Evolutionary conservation across 2,113 vertebrate species (phyloP).

Genomic region (Chaetodon trifascialis): DNA sequence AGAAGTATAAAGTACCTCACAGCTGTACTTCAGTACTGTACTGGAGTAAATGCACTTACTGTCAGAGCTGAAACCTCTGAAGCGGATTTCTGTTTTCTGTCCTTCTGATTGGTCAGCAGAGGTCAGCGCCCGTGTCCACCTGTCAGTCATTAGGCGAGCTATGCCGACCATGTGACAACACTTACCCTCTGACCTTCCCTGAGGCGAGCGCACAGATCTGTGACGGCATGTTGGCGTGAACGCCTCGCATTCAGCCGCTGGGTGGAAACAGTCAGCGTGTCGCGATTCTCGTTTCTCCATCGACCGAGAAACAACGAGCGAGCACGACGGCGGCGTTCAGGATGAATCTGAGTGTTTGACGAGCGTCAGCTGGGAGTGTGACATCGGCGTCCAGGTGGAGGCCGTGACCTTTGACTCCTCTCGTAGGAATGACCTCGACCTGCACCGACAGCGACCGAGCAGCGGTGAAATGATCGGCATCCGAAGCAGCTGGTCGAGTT

Average conservation of each 20-base stretch:
- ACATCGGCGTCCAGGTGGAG: constrained; percentile 54
- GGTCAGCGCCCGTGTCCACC: constrained; percentile 48
- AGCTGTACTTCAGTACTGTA: too few species aligned
- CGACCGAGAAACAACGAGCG: not conserved
- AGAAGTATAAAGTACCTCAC: too few species aligned
- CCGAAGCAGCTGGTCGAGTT: not conserved
- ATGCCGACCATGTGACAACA: constrained; percentile 74
- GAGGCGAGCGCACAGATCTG: constrained; percentile 24
- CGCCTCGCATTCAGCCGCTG: too few species aligned
- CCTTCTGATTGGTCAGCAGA: constrained; percentile 34
- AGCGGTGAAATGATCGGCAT: constrained; percentile 30
- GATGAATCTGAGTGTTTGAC: constrained; percentile 3
- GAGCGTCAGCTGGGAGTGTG: constrained; percentile 32
- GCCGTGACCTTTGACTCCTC: constrained; percentile 45
- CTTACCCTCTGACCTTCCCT: constrained; percentile 58
- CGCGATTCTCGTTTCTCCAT: not conserved
- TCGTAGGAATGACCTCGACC: constrained; percentile 25
- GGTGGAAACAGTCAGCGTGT: not conserved
- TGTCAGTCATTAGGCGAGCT: constrained; percentile 74
- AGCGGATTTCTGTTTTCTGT: not conserved
- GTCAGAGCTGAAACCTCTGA: not conserved
- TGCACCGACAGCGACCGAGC: not conserved
- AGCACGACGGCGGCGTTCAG: not conserved
- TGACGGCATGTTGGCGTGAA: too few species aligned
- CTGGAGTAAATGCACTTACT: too few species aligned